Percentiles rank a stretch among this genome's conserved stretches.
phyloP scores from a whole-genome alignment of 1,140 invertebrate genomes.

The Ditylenchus dipsaci region DNA sequence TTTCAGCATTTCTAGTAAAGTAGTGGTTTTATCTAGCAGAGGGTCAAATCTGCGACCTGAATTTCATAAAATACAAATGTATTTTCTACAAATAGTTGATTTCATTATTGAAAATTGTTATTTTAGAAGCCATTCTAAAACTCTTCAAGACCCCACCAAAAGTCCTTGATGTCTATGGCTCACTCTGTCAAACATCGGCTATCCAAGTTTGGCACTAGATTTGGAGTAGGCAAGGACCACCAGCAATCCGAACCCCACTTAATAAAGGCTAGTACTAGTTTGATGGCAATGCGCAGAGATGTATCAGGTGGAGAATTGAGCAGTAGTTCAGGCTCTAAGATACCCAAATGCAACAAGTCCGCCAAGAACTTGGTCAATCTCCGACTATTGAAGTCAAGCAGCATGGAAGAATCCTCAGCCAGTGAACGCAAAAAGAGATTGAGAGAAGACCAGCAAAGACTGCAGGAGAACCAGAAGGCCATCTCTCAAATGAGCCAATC shows the following conservation, averaged over 20 bases:
- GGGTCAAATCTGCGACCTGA: not conserved
- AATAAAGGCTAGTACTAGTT: slow-evolving; percentile 4
- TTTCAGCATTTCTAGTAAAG: too few species aligned
- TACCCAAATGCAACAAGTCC: slow-evolving; percentile 6
- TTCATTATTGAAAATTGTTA: not conserved
- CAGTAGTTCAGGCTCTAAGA: not conserved
- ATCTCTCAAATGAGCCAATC: too few species aligned
- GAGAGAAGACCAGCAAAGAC: not conserved
- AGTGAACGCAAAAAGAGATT: not conserved
- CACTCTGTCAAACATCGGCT: slow-evolving; percentile 32
- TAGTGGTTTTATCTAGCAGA: not conserved
- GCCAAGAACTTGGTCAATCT: not conserved
- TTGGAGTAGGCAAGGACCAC: slow-evolving; percentile 8
- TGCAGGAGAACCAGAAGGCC: not conserved
- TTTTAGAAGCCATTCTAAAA: slow-evolving; percentile 10
- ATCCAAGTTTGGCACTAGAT: slow-evolving; percentile 25
- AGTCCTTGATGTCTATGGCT: slow-evolving; percentile 44
- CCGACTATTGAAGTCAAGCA: slow-evolving; percentile 20
- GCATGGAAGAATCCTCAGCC: slow-evolving; percentile 7
- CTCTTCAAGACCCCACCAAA: slow-evolving; percentile 17
- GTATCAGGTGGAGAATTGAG: not conserved
- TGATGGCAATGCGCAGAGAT: slow-evolving; percentile 11
- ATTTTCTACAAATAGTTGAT: not conserved
- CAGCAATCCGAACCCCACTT: too few species aligned
- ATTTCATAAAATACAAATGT: not conserved